Evolutionary conservation across 2,113 vertebrate genomes (phyloP).

Genomic region (Aix galericulata): DNA sequence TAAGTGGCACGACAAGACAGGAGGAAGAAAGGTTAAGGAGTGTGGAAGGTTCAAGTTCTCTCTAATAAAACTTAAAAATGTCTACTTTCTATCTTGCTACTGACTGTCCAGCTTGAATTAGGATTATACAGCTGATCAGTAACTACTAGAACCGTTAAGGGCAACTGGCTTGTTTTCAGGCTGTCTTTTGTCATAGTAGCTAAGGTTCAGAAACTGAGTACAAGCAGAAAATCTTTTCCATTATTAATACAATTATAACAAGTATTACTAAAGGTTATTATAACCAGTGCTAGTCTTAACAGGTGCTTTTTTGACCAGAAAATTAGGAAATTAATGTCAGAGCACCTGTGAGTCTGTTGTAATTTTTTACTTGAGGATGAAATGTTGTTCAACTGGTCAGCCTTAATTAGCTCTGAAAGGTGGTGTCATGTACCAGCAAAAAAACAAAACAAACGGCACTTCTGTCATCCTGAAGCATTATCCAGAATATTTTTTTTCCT

Average conservation of each 20-base stretch:
- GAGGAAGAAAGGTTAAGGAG: not conserved
- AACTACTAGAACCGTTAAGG: not conserved
- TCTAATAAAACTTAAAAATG: not conserved
- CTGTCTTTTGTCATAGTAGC: not conserved
- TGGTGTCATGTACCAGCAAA: not conserved
- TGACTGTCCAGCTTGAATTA: not conserved
- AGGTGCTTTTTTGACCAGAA: not conserved
- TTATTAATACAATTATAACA: not conserved
- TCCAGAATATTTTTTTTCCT: not conserved
- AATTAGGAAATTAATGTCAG: not conserved
- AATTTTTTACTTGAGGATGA: not conserved
- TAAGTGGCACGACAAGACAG: not conserved
- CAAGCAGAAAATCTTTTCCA: not conserved
- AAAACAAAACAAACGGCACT: not conserved
- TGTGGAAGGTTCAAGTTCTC: not conserved
- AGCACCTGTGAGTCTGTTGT: not conserved
- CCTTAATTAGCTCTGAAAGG: not conserved
- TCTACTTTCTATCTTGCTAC: not conserved
- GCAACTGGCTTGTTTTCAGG: not conserved
- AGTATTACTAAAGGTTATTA: not conserved
- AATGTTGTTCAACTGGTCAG: not conserved
- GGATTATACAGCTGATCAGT: not conserved
- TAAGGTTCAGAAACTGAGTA: not conserved
- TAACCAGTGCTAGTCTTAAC: not conserved
- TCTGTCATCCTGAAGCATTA: not conserved